Percentiles rank a stretch among this genome's conserved stretches.
Conservation (phyloP, 2,888 invertebrate species). For the Endomychus coccineus region DNA sequence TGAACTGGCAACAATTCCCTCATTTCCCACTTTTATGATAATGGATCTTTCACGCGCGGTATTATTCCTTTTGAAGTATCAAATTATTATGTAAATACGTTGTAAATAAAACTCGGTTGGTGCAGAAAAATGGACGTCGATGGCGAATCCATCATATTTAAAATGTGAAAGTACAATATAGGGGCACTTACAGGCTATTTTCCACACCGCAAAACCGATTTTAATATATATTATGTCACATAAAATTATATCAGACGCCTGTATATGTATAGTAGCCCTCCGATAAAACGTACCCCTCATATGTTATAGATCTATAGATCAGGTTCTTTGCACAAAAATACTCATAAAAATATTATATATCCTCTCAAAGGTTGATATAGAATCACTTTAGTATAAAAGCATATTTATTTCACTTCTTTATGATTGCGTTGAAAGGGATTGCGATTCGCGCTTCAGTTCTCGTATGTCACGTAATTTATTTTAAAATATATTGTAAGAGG, state of each 20-base stretch:
- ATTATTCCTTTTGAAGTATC: too few relatives aligned
- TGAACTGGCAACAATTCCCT: too few relatives aligned
- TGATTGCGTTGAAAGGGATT: slow-evolving; percentile 21
- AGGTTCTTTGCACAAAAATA: slow-evolving; percentile 38
- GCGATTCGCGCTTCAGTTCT: too few relatives aligned
- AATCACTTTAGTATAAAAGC: slow-evolving; percentile 31
- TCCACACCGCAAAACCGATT: slow-evolving; percentile 45
- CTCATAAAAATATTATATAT: slow-evolving; percentile 39
- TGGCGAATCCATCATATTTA: slow-evolving; percentile 36
- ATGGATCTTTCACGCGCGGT: too few relatives aligned
- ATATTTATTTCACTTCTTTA: slow-evolving; percentile 29
- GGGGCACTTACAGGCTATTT: slow-evolving; percentile 44
- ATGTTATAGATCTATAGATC: slow-evolving; percentile 43
- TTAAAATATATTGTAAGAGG: too few relatives aligned
- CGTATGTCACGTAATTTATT: too few relatives aligned
- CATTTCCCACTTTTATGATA: too few relatives aligned
- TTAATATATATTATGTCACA: slow-evolving; percentile 46
- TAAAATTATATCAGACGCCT: slow-evolving; percentile 41
- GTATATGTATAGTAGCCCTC: slow-evolving; percentile 31
- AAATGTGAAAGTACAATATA: slow-evolving; percentile 39
- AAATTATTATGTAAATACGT: slow-evolving; percentile 30
- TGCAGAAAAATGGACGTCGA: slow-evolving; percentile 27
- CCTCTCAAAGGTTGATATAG: slow-evolving; percentile 26
- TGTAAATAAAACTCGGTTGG: slow-evolving; percentile 25
- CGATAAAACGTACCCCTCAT: slow-evolving; percentile 41